Conservation (phyloP, 2,797 vertebrate genomes). For the Anomalospiza imberbis region DNA sequence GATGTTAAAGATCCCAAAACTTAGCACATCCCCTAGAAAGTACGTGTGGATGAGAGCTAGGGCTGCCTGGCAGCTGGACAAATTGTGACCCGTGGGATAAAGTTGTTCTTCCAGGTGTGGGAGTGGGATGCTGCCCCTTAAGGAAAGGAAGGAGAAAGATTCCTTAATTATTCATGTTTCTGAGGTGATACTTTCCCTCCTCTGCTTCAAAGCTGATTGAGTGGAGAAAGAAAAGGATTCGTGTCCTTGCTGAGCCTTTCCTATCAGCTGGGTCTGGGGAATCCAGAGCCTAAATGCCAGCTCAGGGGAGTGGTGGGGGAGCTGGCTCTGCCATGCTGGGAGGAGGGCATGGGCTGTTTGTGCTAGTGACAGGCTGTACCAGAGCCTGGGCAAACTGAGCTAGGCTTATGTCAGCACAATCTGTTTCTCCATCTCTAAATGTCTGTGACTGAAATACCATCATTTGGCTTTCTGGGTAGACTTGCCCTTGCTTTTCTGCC, state of each 20-base stretch:
- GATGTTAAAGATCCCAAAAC: background rate
- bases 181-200: background rate
- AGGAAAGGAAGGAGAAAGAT: background rate
- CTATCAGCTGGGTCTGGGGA: background rate
- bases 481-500: background rate
- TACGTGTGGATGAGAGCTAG: background rate
- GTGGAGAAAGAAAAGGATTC: background rate
- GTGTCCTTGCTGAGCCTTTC: background rate
- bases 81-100: accelerated
- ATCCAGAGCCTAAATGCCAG: background rate
- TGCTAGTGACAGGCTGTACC: background rate
- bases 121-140: background rate
- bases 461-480: background rate
- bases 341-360: accelerated
- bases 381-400: background rate
- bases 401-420: background rate
- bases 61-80: background rate
- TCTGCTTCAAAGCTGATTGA: background rate
- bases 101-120: background rate
- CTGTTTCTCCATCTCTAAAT: background rate
- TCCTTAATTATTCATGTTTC: background rate
- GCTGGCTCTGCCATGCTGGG: accelerated
- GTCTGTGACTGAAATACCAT: background rate
- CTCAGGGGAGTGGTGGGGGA: accelerated
- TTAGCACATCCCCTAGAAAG: background rate